Percentiles rank a stretch among this genome's conserved stretches.
Conservation (phyloP, 2,888 invertebrate genomes). For the Clistopyga incitator region DNA sequence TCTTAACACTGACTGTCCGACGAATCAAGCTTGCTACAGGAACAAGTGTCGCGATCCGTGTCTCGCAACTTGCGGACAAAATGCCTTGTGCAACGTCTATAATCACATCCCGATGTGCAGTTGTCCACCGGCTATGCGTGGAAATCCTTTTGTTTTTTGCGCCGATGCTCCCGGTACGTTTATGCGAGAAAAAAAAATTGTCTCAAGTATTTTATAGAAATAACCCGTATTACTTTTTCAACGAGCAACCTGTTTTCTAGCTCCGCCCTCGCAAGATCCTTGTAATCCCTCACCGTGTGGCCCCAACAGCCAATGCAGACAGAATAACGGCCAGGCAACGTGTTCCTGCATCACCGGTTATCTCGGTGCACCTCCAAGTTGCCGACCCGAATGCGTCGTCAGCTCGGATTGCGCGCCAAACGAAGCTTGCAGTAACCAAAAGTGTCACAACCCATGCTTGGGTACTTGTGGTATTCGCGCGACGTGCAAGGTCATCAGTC, state of each 20-base stretch:
- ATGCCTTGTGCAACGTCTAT: constrained; percentile 84
- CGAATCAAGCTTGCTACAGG: constrained; percentile 90
- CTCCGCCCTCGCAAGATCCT: constrained; percentile 72
- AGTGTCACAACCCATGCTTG: constrained; percentile 84
- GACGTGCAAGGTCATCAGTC: constrained; percentile 84
- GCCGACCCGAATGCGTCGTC: constrained; percentile 83
- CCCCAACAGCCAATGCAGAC: constrained; percentile 85
- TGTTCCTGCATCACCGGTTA: constrained; percentile 84
- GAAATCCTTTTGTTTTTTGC: constrained; percentile 90
- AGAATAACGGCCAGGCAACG: constrained; percentile 85
- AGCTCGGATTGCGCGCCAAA: constrained; percentile 85
- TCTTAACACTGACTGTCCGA: constrained; percentile 90
- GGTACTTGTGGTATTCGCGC: constrained; percentile 85
- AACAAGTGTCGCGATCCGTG: constrained; percentile 93
- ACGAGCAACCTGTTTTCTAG: constrained; percentile 42
- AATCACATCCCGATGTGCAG: constrained; percentile 85
- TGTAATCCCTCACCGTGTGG: constrained; percentile 85
- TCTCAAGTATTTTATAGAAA: constrained; percentile 79
- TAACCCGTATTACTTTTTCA: background rate
- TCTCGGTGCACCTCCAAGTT: constrained; percentile 83
- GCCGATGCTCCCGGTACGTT: constrained; percentile 85
- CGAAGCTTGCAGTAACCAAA: constrained; percentile 83
- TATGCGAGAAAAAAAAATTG: background rate
- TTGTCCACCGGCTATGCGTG: constrained; percentile 89
- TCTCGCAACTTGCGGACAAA: constrained; percentile 89